A percentile compares a stretch with the other conserved stretches of the same genome.
These are phyloP conservation scores for Geopemphigus sp. DNA, from an alignment of 1,140 invertebrate genomes.

Conservation along the genomic window DNA sequence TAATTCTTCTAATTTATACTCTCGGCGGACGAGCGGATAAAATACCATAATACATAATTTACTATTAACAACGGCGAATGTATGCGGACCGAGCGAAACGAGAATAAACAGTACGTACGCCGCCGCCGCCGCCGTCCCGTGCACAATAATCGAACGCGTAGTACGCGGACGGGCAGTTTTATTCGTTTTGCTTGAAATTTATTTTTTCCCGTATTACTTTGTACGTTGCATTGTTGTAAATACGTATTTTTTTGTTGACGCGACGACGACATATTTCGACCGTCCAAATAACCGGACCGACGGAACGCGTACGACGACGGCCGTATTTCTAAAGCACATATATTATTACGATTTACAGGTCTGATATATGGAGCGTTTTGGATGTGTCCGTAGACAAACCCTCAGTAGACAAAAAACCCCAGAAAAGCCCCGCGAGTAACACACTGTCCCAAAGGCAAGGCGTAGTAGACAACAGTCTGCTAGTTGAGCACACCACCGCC, in stretches of 20 bases:
- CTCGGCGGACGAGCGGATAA: conserved; percentile 21
- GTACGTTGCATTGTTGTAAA: neutral
- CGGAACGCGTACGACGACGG: neutral
- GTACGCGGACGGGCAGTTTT: too few relatives aligned
- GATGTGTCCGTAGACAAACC: conserved; percentile 57
- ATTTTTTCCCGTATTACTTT: neutral
- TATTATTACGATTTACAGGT: conserved; percentile 31
- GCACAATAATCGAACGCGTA: too few relatives aligned
- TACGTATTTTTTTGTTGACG: neutral
- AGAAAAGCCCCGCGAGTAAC: conserved; percentile 63
- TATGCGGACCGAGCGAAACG: too few relatives aligned
- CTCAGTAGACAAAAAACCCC: conserved; percentile 58
- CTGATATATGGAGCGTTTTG: conserved; percentile 30
- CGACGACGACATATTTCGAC: too few relatives aligned
- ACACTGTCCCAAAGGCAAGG: conserved; percentile 52
- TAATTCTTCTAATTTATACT: neutral
- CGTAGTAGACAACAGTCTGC: conserved; percentile 26
- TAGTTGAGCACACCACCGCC: conserved; percentile 62
- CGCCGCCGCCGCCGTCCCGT: too few relatives aligned
- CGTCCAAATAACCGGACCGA: too few relatives aligned
- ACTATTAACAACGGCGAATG: too few relatives aligned
- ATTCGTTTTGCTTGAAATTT: neutral
- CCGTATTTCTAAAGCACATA: neutral
- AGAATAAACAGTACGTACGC: too few relatives aligned
- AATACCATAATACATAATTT: too few relatives aligned